Conservation (phyloP, 2,797 vertebrate genomes). For the Myotis planiceps region DNA sequence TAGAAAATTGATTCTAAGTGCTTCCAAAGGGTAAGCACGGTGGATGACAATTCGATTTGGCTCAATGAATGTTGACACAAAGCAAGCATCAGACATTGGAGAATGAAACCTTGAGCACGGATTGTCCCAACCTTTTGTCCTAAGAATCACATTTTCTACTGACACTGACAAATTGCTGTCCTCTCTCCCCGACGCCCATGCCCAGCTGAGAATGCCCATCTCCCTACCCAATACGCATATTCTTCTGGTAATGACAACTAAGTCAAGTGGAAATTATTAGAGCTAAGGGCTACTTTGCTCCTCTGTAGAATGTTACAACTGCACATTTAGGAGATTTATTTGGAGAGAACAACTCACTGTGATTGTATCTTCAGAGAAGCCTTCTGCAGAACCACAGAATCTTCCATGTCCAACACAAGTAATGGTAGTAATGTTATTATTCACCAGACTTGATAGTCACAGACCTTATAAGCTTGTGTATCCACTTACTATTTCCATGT, state of each 20-base stretch:
- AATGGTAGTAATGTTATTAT: neutral
- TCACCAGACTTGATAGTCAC: neutral
- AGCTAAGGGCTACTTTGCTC: neutral
- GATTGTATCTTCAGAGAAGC: neutral
- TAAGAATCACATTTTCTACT: neutral
- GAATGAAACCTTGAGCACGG: neutral
- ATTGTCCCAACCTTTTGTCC: neutral
- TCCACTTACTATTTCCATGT: neutral
- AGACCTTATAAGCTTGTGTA: neutral
- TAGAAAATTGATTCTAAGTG: constrained; percentile 36
- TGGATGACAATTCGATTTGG: constrained; percentile 40
- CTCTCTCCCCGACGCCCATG: neutral
- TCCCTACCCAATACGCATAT: neutral
- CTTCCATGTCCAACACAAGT: neutral
- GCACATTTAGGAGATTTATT: neutral
- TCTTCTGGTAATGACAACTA: neutral
- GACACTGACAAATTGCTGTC: neutral
- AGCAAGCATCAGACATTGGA: neutral
- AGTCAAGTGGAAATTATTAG: neutral
- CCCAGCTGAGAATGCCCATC: neutral
- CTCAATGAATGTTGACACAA: neutral
- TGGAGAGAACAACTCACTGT: neutral
- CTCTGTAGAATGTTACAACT: neutral
- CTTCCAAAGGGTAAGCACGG: neutral
- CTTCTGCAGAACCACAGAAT: neutral